phyloP scores from a whole-genome alignment of 2,888 invertebrate species.

The Pammene aurita region DNA sequence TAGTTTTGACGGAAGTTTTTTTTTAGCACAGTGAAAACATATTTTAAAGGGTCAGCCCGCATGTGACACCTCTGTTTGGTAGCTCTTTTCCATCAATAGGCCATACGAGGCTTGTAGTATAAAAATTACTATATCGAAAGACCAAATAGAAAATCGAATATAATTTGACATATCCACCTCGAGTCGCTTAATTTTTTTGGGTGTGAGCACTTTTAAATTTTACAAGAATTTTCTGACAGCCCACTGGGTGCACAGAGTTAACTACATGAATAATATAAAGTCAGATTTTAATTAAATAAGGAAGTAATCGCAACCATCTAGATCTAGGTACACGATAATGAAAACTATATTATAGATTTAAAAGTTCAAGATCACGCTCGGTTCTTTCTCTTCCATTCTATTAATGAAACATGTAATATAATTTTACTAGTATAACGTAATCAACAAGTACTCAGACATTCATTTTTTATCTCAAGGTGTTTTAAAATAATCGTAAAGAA shows the following conservation, averaged over 20 bases:
- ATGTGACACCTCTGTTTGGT: too few species aligned
- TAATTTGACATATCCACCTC: too few species aligned
- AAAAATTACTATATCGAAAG: too few species aligned
- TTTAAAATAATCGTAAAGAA: not conserved
- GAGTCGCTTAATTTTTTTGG: too few species aligned
- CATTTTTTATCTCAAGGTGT: slow-evolving; percentile 8
- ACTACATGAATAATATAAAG: too few species aligned
- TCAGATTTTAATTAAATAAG: slow-evolving; percentile 8
- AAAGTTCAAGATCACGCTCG: slow-evolving; percentile 11
- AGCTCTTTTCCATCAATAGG: too few species aligned
- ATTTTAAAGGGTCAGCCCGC: too few species aligned
- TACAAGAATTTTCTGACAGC: not conserved
- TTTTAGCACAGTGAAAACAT: too few species aligned
- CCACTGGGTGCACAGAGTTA: too few species aligned
- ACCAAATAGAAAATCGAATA: too few species aligned
- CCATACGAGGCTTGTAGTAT: too few species aligned
- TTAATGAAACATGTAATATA: not conserved
- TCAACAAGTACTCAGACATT: slow-evolving; percentile 2
- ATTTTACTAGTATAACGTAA: slow-evolving; percentile 11
- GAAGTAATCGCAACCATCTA: slow-evolving; percentile 10
- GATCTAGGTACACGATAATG: not conserved
- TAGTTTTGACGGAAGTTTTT: too few species aligned
- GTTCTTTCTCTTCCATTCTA: not conserved
- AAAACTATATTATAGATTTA: not conserved
- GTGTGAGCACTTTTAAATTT: not conserved